Conservation (phyloP, 2,888 invertebrate genomes). For the Meteorus colon region DNA sequence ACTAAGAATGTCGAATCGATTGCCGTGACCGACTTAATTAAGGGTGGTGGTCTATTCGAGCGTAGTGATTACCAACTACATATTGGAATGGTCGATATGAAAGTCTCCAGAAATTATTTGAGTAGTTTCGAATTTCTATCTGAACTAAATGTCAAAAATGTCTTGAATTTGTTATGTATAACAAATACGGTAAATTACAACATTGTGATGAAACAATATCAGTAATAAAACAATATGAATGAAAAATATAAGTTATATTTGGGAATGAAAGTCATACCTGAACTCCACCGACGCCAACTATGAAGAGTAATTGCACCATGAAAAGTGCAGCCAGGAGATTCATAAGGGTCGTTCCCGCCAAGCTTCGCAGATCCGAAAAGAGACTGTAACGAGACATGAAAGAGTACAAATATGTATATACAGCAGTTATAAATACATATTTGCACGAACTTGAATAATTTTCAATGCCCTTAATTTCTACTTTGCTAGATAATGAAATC, state of each 20-base stretch:
- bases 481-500: not conserved
- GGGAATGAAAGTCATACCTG: slow-evolving; percentile 74
- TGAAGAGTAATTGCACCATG: slow-evolving; percentile 80
- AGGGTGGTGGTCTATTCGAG: slow-evolving; percentile 6
- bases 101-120: not conserved
- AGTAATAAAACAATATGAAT: not conserved
- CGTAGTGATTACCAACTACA: not conserved
- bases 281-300: slow-evolving; percentile 80
- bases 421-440: not conserved
- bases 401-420: not conserved
- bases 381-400: slow-evolving; percentile 75
- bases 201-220: not conserved
- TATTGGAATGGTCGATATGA: not conserved
- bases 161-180: not conserved
- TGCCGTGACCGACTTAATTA: slow-evolving; percentile 25
- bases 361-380: slow-evolving; percentile 80
- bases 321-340: slow-evolving; percentile 81
- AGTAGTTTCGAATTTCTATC: not conserved
- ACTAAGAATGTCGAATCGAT: slow-evolving; percentile 20
- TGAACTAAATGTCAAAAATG: not conserved
- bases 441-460: not conserved
- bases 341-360: slow-evolving; percentile 80
- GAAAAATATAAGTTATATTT: not conserved
- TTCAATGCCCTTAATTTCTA: not conserved
- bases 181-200: not conserved